These are phyloP conservation scores for Pachycephala philippinensis DNA, from an alignment of 2,113 vertebrate genomes.

Conservation along the genomic window DNA sequence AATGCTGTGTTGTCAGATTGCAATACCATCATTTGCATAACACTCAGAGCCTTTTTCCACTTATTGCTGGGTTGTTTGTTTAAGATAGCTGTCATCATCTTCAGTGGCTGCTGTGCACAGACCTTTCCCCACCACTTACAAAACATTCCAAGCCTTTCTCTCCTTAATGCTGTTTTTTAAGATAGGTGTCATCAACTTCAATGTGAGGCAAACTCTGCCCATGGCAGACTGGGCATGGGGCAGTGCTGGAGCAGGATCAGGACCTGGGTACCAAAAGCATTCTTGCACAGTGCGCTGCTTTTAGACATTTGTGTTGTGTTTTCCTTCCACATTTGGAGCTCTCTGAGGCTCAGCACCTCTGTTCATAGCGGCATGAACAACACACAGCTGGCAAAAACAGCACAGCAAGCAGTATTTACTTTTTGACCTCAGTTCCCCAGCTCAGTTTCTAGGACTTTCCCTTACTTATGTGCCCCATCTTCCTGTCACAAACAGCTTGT, in stretches of 20 bases:
- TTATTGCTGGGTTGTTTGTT: neutral
- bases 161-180: neutral
- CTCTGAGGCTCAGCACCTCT: neutral
- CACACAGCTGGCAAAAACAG: neutral
- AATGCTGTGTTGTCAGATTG: neutral
- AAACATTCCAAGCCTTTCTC: neutral
- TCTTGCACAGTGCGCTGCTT: neutral
- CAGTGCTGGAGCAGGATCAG: neutral
- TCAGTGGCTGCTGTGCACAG: neutral
- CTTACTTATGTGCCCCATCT: neutral
- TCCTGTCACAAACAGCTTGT: neutral
- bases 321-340: neutral
- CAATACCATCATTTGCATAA: neutral
- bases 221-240: neutral
- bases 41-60: neutral
- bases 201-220: accelerated
- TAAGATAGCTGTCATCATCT: neutral
- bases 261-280: neutral
- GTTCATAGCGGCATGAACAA: neutral
- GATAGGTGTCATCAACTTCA: neutral
- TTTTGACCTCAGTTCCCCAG: neutral
- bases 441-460: neutral
- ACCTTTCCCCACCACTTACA: neutral
- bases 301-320: neutral
- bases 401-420: neutral